Conservation (phyloP, 2,113 vertebrate species). For the Hippolais icterina region DNA sequence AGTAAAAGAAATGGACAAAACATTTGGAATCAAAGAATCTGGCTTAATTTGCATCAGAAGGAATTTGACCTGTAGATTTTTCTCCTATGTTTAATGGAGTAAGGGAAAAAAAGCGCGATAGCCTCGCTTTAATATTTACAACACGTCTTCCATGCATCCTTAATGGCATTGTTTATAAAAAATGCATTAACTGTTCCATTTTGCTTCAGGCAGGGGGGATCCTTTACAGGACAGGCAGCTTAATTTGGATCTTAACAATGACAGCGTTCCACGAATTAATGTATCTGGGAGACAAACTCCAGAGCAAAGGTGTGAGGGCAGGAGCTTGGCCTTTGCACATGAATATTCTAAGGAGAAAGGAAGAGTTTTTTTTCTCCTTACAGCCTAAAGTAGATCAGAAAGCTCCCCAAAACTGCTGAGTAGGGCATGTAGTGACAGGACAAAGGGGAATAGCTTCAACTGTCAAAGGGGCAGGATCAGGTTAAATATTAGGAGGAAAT, state of each 20-base stretch:
- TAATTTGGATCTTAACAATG: constrained; percentile 45
- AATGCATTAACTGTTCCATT: constrained; percentile 65
- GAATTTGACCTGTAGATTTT: neutral
- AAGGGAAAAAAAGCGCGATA: neutral
- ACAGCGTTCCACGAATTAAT: neutral
- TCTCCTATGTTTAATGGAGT: constrained; percentile 10
- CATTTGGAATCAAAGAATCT: neutral
- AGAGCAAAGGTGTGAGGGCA: neutral
- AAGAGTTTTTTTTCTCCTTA: neutral
- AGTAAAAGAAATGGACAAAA: neutral
- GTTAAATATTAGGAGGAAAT: neutral
- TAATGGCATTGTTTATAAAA: constrained; percentile 65
- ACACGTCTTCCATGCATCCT: constrained; percentile 50
- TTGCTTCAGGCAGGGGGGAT: constrained; percentile 46
- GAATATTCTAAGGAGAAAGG: neutral
- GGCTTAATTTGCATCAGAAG: neutral
- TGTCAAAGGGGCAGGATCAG: neutral
- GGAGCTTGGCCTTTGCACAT: neutral
- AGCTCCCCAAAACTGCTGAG: neutral
- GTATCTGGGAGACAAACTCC: neutral
- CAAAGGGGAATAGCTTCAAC: neutral
- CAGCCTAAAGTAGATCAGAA: neutral
- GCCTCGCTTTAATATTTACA: constrained; percentile 27
- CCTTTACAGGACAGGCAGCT: constrained; percentile 48
- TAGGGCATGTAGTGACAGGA: neutral